A percentile compares a stretch with the other conserved stretches of the same genome.
These are phyloP conservation scores for Danaus melanippus DNA, from an alignment of 1,140 invertebrate species.

Conservation along the genomic window DNA sequence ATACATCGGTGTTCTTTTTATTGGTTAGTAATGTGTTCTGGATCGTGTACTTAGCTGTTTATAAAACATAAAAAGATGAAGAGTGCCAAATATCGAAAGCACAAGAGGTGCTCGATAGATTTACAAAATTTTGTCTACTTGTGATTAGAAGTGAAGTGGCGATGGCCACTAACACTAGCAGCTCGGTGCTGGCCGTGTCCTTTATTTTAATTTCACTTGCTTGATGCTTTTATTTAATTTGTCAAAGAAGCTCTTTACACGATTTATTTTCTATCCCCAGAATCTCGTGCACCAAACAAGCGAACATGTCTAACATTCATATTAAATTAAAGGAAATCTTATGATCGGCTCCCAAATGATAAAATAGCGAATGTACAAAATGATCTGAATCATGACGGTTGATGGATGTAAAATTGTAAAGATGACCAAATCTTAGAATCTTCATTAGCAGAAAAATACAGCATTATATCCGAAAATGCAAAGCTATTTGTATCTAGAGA, in stretches of 20 bases:
- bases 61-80: conserved; percentile 54
- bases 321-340: conserved; percentile 41
- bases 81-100: conserved; percentile 66
- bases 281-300: conserved; percentile 36
- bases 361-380: conserved; percentile 51
- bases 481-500: conserved; percentile 42
- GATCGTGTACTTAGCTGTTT: conserved; percentile 33
- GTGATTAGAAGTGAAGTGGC: conserved; percentile 47
- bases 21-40: conserved; percentile 13
- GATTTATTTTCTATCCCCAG: too few species aligned
- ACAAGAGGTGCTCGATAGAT: conserved; percentile 62
- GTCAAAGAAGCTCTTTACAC: not conserved
- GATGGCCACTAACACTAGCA: conserved; percentile 32
- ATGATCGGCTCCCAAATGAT: conserved; percentile 63
- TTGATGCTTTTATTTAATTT: conserved; percentile 18
- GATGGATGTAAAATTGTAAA: conserved; percentile 38
- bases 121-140: conserved; percentile 61
- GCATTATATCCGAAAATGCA: conserved; percentile 51
- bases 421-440: conserved; percentile 32
- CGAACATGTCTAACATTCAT: conserved; percentile 50
- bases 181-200: conserved; percentile 30
- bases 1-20: conserved; percentile 30
- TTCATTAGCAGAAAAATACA: conserved; percentile 37
- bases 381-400: conserved; percentile 27
- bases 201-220: conserved; percentile 18